Evolutionary conservation across 2,113 vertebrate species (phyloP).

Genomic region (Laterallus jamaicensis): DNA sequence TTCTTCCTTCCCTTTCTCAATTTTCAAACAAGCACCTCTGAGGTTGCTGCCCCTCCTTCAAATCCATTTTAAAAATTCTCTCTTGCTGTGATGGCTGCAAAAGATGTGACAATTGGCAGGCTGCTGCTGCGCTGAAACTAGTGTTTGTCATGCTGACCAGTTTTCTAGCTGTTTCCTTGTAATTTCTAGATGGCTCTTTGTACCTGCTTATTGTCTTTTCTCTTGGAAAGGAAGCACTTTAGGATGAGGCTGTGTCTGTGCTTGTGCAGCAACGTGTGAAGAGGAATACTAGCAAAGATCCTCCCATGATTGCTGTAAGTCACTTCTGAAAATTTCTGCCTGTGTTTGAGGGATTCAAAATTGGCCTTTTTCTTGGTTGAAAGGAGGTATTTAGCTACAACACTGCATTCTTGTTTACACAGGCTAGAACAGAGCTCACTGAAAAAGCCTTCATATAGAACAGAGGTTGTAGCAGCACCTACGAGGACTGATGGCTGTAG

Average conservation of each 20-base stretch:
- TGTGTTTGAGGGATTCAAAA: not conserved
- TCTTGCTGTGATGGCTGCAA: slow-evolving; percentile 29
- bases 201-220: not conserved
- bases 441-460: not conserved
- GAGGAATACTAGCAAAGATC: not conserved
- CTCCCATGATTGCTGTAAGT: not conserved
- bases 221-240: not conserved
- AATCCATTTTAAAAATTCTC: slow-evolving; percentile 3
- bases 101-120: slow-evolving; percentile 22
- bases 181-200: not conserved
- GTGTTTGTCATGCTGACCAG: not conserved
- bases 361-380: not conserved
- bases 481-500: not conserved
- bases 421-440: not conserved
- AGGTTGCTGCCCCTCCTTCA: not conserved
- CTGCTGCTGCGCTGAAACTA: slow-evolving; percentile 23
- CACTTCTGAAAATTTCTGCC: not conserved
- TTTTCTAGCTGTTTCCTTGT: slow-evolving; percentile 1
- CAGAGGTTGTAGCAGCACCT: not conserved
- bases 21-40: slow-evolving; percentile 38
- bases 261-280: not conserved
- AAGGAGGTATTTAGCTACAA: not conserved
- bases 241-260: not conserved
- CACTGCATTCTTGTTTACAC: not conserved
- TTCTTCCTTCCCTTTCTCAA: not conserved